Base-by-base conservation (phyloP, 2,797 vertebrate genomes). In the Oreochromis grahami region DNA sequence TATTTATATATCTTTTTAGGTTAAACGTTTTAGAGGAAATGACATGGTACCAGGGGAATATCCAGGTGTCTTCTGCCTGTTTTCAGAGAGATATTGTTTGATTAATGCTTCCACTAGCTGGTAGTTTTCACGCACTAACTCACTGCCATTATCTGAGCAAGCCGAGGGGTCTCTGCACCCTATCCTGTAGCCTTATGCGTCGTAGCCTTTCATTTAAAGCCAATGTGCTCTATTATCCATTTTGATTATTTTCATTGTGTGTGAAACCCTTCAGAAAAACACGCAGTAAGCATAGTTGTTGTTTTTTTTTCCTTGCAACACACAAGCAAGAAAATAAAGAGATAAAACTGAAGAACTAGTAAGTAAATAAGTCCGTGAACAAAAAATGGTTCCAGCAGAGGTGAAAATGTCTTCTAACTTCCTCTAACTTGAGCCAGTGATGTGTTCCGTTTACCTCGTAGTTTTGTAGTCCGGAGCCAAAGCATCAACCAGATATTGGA, bases 181-280 rank as follows among this genome's bases (percentile, higher is more conserved):
- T 60, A n/a, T 70, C 77, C 36, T 60, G 52, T 74, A 88, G 86
- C 87, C 76, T 74, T 87, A 80, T 81, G 55, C 51, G 24, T 52
- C 63, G 29, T 91, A 83, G 82, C 83, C 65, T 79, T 68, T 85
- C 68, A 45, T 77, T 85, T 72, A 56, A 36, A 36, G 26, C 13
- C 26, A 17, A 7, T 32, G 45, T 50, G 45, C 45, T 74, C 26
- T 50, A 32, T 63, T 38, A 38, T 38, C 34, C 3, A 21, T 63
- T 63, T 21, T 32, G 45, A 6, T 50, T 74, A 50, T 74, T 50
- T n/a, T 32, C 11, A 29, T 72, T 32, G 7, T 50, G 4, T 32
- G 45, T 50, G 17, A 13, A n/a, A 74, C 70, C 19, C 7, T 32
- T 55, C 24, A 55, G 5, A 7, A 55, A 32, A 38, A 55, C 63